A percentile compares a stretch with the other conserved stretches of the same genome.
Evolutionary conservation across 2,888 invertebrate genomes (phyloP).

Genomic region (Oligia fasciuncula): DNA sequence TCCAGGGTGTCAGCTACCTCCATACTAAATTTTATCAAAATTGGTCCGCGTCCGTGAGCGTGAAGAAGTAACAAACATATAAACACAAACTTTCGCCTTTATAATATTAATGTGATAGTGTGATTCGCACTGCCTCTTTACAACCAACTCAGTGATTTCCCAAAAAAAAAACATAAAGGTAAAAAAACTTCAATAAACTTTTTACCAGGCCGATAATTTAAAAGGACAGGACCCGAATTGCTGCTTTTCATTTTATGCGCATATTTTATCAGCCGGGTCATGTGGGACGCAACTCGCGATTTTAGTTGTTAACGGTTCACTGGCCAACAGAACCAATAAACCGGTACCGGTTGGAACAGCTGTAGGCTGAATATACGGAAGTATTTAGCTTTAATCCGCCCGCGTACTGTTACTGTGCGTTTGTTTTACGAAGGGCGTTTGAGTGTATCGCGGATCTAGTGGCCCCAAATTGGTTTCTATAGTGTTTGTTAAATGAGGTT

Average conservation of each 20-base stretch:
- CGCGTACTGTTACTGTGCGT: slow-evolving; percentile 4
- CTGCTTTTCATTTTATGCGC: slow-evolving; percentile 48
- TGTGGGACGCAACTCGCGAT: slow-evolving; percentile 22
- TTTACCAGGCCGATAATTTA: slow-evolving; percentile 18
- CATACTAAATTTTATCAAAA: too few species aligned
- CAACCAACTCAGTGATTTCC: neutral
- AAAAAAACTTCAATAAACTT: slow-evolving; percentile 7
- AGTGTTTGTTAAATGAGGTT: slow-evolving; percentile 25
- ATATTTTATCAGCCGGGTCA: slow-evolving; percentile 51
- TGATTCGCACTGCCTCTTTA: neutral
- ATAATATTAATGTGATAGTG: too few species aligned
- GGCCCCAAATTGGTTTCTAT: slow-evolving; percentile 39
- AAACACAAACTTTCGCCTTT: too few species aligned
- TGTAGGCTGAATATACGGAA: slow-evolving; percentile 43
- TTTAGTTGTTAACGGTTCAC: slow-evolving; percentile 40
- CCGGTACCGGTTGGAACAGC: slow-evolving; percentile 23
- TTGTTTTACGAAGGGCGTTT: slow-evolving; percentile 25
- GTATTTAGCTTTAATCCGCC: slow-evolving; percentile 51
- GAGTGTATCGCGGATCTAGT: neutral
- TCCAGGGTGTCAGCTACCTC: too few species aligned
- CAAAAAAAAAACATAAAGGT: neutral
- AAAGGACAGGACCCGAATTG: slow-evolving; percentile 9
- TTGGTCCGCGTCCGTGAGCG: too few species aligned
- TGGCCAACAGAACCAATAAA: slow-evolving; percentile 55
- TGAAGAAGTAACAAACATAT: too few species aligned